These are phyloP conservation scores for Cataglyphis rosenhaueri DNA, from an alignment of 2,888 invertebrate species.

Conservation along the genomic window DNA sequence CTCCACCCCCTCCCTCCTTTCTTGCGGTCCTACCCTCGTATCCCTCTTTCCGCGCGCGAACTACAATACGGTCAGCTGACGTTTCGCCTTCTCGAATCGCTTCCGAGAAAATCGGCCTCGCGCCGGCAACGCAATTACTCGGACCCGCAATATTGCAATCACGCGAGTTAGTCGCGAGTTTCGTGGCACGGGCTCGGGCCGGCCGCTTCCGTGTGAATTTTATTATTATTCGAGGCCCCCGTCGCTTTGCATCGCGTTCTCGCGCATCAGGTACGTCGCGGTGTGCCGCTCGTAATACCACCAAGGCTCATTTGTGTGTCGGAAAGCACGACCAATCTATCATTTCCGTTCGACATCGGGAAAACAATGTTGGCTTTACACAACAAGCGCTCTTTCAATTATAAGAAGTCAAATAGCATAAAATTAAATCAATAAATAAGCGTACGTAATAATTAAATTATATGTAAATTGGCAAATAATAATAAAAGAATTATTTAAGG, in stretches of 20 bases:
- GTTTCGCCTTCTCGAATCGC: constrained; percentile 70
- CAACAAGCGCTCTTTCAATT: not conserved
- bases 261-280: constrained; percentile 13
- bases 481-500: not conserved
- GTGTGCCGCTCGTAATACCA: not conserved
- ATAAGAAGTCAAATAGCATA: not conserved
- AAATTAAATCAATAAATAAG: not conserved
- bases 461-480: not conserved
- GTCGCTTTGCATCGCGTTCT: constrained; percentile 17
- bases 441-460: not conserved
- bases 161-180: constrained; percentile 63
- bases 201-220: constrained; percentile 60
- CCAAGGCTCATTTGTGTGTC: constrained; percentile 17
- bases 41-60: constrained; percentile 62
- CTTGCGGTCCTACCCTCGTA: constrained; percentile 61
- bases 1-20: no score
- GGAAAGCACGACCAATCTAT: not conserved
- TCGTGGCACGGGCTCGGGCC: constrained; percentile 43
- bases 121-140: constrained; percentile 67
- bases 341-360: not conserved
- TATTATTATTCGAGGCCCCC: constrained; percentile 54
- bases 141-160: constrained; percentile 68
- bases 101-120: constrained; percentile 73
- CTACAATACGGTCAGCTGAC: constrained; percentile 65
- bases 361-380: not conserved